Conservation (phyloP, 2,888 invertebrate genomes). For the Elegia similella region DNA sequence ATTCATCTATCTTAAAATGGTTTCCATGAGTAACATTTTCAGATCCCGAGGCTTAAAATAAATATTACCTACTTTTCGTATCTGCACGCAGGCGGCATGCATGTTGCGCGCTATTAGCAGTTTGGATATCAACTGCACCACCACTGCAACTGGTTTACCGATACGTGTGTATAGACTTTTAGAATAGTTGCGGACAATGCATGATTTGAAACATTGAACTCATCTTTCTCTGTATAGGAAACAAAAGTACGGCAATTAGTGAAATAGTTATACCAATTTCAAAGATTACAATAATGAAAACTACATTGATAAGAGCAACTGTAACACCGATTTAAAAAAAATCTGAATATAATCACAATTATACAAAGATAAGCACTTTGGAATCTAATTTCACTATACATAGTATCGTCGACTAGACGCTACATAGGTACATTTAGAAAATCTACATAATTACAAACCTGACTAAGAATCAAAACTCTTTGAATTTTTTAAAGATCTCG, state of each 20-base stretch:
- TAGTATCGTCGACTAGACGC: constrained; percentile 50
- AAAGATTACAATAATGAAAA: constrained; percentile 33
- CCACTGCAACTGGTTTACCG: too few species aligned
- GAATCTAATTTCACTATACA: constrained; percentile 71
- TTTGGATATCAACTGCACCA: too few species aligned
- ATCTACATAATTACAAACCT: constrained; percentile 79
- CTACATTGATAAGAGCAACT: constrained; percentile 48
- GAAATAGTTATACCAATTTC: constrained; percentile 33
- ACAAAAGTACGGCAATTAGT: constrained; percentile 14
- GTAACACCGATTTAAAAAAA: constrained; percentile 60
- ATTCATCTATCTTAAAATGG: too few species aligned
- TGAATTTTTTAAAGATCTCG: constrained; percentile 71
- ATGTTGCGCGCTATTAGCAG: too few species aligned
- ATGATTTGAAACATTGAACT: too few species aligned
- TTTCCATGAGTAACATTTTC: too few species aligned
- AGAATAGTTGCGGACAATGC: too few species aligned
- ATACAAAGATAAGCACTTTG: constrained; percentile 69
- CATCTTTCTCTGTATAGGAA: background rate
- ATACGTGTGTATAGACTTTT: too few species aligned
- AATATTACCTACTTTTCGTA: too few species aligned
- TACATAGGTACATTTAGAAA: constrained; percentile 79
- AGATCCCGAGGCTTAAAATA: too few species aligned
- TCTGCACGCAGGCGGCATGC: too few species aligned
- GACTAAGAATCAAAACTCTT: constrained; percentile 77
- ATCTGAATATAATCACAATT: constrained; percentile 52